Conservation (phyloP, 2,113 vertebrate genomes). For the Bubalus kerabau region DNA sequence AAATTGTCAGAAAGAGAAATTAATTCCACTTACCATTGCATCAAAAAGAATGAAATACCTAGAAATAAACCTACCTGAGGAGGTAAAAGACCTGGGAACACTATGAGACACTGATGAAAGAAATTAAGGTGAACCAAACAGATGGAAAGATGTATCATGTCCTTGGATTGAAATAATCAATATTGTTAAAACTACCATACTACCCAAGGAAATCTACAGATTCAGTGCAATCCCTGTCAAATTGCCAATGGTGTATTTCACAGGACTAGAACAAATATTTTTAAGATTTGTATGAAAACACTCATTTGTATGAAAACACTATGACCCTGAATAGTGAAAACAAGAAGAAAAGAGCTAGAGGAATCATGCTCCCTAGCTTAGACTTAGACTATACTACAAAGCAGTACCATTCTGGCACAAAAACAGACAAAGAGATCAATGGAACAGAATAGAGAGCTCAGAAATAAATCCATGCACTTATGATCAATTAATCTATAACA, state of each 20-base stretch:
- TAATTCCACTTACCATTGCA: background rate
- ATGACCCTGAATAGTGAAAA: background rate
- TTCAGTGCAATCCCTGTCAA: background rate
- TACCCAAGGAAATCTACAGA: background rate
- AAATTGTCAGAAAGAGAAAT: background rate
- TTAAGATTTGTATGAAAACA: background rate
- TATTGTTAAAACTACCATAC: background rate
- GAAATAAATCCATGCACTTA: background rate
- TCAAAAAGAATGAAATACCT: background rate
- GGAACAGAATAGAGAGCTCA: background rate
- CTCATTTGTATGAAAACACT: background rate
- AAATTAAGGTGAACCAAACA: background rate
- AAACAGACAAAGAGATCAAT: background rate
- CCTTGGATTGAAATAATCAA: background rate
- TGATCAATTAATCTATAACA: background rate
- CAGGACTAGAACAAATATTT: background rate
- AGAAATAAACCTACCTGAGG: background rate
- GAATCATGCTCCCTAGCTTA: background rate
- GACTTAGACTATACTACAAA: background rate
- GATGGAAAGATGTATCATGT: background rate
- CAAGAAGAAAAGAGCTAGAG: background rate
- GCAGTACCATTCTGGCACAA: background rate
- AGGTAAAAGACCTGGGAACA: background rate
- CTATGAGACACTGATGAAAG: background rate
- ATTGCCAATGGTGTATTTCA: background rate